A percentile compares a stretch with the other conserved stretches of the same genome.
Conservation (phyloP, 2,888 invertebrate genomes). For the Archaeoteleia sp. region DNA sequence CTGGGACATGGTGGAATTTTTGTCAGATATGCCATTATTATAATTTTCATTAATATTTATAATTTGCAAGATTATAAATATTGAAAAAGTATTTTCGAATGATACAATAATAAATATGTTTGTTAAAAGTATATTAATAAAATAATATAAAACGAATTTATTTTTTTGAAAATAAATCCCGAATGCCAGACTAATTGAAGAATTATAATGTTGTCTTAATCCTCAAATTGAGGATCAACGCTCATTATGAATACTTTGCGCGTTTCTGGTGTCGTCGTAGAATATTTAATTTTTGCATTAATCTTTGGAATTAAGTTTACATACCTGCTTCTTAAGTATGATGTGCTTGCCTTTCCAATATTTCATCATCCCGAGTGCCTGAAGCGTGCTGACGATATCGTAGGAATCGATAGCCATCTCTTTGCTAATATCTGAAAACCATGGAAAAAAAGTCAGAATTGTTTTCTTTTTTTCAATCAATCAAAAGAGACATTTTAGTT, state of each 20-base stretch:
- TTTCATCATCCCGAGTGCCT: constrained; percentile 97
- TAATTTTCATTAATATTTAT: no score
- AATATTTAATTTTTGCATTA: constrained; percentile 9
- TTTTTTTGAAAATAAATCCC: no score
- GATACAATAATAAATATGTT: no score
- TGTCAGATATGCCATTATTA: no score
- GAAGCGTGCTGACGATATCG: constrained; percentile 97
- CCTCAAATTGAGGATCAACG: constrained; percentile 17
- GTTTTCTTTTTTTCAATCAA: constrained; percentile 7
- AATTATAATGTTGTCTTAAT: no score
- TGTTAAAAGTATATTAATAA: no score
- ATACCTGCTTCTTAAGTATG: constrained; percentile 93
- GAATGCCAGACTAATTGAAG: constrained; percentile 16
- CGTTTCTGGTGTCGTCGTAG: constrained; percentile 1
- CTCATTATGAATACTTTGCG: constrained; percentile 20
- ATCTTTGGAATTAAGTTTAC: constrained; percentile 49
- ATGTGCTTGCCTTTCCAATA: constrained; percentile 99
- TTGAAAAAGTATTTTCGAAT: no score
- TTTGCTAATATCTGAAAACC: constrained; percentile 81
- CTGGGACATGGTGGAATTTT: no score
- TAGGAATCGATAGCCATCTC: constrained; percentile 97
- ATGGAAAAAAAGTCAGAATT: constrained; percentile 22
- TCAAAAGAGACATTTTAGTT: not conserved
- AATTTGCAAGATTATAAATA: no score
- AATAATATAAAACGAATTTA: no score